phyloP scores from a whole-genome alignment of 2,113 vertebrate genomes.

The Pseudorhombus dupliciocellatus region DNA sequence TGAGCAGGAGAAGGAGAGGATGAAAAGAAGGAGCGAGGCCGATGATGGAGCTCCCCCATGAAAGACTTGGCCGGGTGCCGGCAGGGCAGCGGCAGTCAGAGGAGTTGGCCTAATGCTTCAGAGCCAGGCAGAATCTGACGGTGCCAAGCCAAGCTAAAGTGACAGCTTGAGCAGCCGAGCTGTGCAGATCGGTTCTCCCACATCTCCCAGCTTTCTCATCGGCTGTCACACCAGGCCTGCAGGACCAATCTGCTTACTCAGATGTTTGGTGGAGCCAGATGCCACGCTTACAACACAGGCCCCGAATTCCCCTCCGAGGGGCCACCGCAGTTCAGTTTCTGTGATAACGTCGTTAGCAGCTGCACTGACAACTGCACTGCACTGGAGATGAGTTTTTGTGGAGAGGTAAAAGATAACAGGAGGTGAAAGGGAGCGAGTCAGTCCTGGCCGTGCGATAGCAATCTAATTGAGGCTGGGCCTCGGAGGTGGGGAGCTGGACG shows the following conservation, averaged over 20 bases:
- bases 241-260: conserved; percentile 78
- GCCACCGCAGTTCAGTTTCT: conserved; percentile 45
- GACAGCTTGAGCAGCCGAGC: conserved; percentile 73
- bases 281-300: conserved; percentile 60
- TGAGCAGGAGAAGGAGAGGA: conserved; percentile 43
- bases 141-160: conserved; percentile 72
- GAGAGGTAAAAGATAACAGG: conserved; percentile 27
- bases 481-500: conserved; percentile 37
- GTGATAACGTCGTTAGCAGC: conserved; percentile 61
- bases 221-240: conserved; percentile 71
- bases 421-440: conserved; percentile 37
- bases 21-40: conserved; percentile 52
- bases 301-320: conserved; percentile 58
- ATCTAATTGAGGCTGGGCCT: conserved; percentile 61
- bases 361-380: conserved; percentile 20
- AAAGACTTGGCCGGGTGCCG: conserved; percentile 66
- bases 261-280: conserved; percentile 77
- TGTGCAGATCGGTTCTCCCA: conserved; percentile 65
- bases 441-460: conserved; percentile 51
- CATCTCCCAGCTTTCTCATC: conserved; percentile 69
- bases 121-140: conserved; percentile 62
- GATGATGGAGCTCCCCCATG: conserved; percentile 63
- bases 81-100: conserved; percentile 66
- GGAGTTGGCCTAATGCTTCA: conserved; percentile 59
- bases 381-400: conserved; percentile 10